Conservation (phyloP, 2,113 vertebrate genomes). For the Petromus typicus region DNA sequence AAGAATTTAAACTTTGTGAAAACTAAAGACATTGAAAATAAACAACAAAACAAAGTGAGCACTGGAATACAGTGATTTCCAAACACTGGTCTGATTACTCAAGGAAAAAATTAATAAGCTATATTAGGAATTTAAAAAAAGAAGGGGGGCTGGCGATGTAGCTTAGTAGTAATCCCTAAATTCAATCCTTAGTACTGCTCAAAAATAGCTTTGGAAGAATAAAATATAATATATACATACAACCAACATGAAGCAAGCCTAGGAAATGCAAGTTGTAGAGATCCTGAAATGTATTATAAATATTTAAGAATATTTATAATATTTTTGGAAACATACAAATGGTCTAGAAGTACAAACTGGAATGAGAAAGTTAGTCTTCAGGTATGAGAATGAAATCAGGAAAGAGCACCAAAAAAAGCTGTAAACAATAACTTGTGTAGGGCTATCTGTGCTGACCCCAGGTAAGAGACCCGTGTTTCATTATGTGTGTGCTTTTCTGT, state of each 20-base stretch:
- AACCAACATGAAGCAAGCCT: not conserved
- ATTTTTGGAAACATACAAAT: not conserved
- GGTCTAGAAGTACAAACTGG: not conserved
- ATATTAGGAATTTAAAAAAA: not conserved
- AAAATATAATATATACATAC: not conserved
- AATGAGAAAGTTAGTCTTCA: not conserved
- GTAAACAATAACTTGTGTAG: not conserved
- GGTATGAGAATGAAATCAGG: conserved; percentile 12
- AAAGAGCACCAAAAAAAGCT: not conserved
- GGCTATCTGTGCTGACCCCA: not conserved
- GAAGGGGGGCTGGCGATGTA: not conserved
- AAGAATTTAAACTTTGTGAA: not conserved
- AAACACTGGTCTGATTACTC: not conserved
- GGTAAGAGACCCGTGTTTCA: not conserved
- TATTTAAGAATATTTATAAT: conserved; percentile 20
- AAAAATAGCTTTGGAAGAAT: conserved; percentile 6
- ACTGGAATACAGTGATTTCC: conserved; percentile 7
- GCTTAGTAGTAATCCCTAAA: not conserved
- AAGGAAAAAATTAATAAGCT: not conserved
- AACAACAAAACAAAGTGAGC: not conserved
- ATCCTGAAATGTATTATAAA: not conserved
- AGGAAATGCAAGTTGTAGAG: conserved; percentile 5
- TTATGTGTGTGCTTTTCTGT: not conserved
- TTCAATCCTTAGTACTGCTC: too few relatives aligned
- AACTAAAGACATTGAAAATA: not conserved